Evolutionary conservation across 2,113 vertebrate species (phyloP).

Genomic region (Hypanus sabinus): DNA sequence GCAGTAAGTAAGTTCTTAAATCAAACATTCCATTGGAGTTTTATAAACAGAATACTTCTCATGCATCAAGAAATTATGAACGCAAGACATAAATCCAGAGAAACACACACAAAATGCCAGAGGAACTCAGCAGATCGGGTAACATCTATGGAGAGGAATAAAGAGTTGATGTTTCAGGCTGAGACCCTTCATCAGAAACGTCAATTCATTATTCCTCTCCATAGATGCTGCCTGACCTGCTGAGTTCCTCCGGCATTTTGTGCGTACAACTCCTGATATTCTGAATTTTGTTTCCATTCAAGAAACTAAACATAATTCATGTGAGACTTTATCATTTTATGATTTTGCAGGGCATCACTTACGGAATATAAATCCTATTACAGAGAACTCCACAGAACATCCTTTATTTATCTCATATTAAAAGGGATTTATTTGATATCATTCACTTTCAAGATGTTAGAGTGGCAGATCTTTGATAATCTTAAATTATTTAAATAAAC

Average conservation of each 20-base stretch:
- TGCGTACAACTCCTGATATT: no score
- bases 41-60: slow-evolving; percentile 14
- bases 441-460: not conserved
- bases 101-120: no score
- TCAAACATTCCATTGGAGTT: not conserved
- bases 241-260: no score
- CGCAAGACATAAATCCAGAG: no score
- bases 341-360: slow-evolving; percentile 1
- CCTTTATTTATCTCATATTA: slow-evolving; percentile 9
- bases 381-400: not conserved
- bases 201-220: no score
- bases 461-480: not conserved
- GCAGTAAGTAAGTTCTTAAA: not conserved
- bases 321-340: slow-evolving; percentile 1
- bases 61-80: not conserved
- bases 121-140: no score
- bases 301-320: not conserved
- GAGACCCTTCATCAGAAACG: no score
- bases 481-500: slow-evolving; percentile 5
- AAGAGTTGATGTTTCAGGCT: no score
- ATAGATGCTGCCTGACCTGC: no score
- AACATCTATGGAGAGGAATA: no score
- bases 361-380: slow-evolving; percentile 30
- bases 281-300: slow-evolving; percentile 21
- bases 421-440: slow-evolving; percentile 10